Evolutionary conservation across 1,140 invertebrate species (phyloP), one percentile per base, ranked within the genome.

Genomic region (Adelges cooleyi): DNA sequence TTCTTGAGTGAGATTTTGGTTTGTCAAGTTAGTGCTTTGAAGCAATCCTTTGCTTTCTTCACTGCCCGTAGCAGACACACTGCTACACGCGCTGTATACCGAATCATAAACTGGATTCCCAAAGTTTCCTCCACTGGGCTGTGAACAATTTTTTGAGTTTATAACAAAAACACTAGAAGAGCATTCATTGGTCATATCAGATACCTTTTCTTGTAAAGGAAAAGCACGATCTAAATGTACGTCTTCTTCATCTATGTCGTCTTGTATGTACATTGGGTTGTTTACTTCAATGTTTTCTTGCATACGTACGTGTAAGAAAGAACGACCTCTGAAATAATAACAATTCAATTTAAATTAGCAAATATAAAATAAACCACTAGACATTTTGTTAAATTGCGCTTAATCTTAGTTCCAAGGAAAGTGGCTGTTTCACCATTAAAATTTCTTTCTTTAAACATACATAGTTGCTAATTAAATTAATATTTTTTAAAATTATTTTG

Each of bases 31-130:
- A 18, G 66, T 59, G n/a, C 66, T 67, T 48, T 68, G 76, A 48
- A 82, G 71, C 11, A 81, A 72, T 13, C 79, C 79, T 53, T 79
- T 80, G 71, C 82, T 82, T 69, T 83, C 81, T 66, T 78, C 77
- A 38, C 49, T 67, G 8, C 46, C 52, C 46, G 44, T 59, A 2
- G 38, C 48, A 3, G 66, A 67, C 44, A 76, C 75, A 48, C 71
- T 71, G 62, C 72, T 74, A 18, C 72, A 72, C 8, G 72, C 75
- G 66, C 78, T 79, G 73, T 87, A 89, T 75, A 89, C 83, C 11
- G 83, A 84, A 67, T 91, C 87, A 75, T 91, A 92, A 23, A 91
- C 85, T 4, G 88, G 88, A 76, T 90, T 90, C 23, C 83, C 84
- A 77, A 90, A 90, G 75, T 50, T n/a, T 17, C 46, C 20, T 65